Percentiles rank a stretch among this genome's conserved stretches.
phyloP scores from a whole-genome alignment of 2,797 vertebrate genomes.

The Podarcis siculus region DNA sequence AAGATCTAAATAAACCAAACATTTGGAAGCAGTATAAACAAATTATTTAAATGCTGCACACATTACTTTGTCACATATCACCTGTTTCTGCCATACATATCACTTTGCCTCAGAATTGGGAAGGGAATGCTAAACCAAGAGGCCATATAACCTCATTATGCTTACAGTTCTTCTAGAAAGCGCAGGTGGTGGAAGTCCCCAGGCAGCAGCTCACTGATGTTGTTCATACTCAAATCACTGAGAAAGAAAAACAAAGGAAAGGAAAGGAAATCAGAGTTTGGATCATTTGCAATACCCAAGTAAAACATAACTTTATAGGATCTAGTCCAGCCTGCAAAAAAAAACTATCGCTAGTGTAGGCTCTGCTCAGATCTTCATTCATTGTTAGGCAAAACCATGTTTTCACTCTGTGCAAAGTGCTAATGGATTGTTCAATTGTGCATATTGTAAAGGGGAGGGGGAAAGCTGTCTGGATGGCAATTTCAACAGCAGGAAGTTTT shows the following conservation, averaged over 20 bases:
- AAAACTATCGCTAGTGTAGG: not conserved
- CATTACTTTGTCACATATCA: not conserved
- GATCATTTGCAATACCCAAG: not conserved
- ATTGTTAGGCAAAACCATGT: no score
- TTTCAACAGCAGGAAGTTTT: no score
- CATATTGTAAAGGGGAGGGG: no score
- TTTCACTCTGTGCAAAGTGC: no score
- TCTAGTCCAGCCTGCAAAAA: not conserved
- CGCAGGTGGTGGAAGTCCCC: conserved; percentile 85
- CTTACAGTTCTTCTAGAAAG: conserved; percentile 95
- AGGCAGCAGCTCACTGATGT: conserved; percentile 90
- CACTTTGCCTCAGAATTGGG: not conserved
- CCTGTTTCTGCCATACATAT: not conserved
- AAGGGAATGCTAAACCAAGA: accelerated
- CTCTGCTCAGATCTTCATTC: not conserved
- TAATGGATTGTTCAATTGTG: no score
- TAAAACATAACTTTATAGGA: not conserved
- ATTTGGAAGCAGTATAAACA: not conserved
- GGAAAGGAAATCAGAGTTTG: not conserved
- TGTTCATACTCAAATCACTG: conserved; percentile 97
- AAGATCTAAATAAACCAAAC: not conserved
- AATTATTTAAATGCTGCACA: not conserved
- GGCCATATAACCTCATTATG: conserved; percentile 42
- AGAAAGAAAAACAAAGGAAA: conserved; percentile 47
- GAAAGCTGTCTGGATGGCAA: no score